These are phyloP conservation scores for Phoenoteleia sp. DNA, from an alignment of 2,888 invertebrate genomes.

Conservation along the genomic window DNA sequence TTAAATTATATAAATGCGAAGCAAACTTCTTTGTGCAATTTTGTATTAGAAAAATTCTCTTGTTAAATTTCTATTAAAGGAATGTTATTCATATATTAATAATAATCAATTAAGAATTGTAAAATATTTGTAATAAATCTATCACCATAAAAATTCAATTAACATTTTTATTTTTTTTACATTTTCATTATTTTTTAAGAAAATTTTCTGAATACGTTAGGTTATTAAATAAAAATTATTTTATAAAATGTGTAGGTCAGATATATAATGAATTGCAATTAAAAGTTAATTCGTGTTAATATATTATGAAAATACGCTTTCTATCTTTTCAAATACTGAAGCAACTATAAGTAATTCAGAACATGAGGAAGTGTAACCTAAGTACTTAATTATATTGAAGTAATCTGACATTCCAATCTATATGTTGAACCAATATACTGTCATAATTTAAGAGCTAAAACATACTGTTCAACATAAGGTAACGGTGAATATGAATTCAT, in stretches of 20 bases:
- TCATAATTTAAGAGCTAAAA: constrained; percentile 32
- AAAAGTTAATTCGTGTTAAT: constrained; percentile 5
- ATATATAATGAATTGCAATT: neutral
- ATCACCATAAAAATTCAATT: too few species aligned
- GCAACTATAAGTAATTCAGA: constrained; percentile 23
- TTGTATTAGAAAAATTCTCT: too few species aligned
- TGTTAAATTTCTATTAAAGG: too few species aligned
- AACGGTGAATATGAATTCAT: constrained; percentile 5
- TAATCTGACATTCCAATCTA: constrained; percentile 46
- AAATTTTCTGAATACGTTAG: too few species aligned
- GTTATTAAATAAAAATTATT: constrained; percentile 1
- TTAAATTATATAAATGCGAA: too few species aligned
- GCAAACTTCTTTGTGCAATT: too few species aligned
- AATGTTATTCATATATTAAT: too few species aligned
- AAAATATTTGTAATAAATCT: too few species aligned
- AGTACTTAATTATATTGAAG: constrained; percentile 45
- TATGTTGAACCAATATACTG: constrained; percentile 38
- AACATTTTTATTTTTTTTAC: too few species aligned
- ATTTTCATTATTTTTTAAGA: too few species aligned
- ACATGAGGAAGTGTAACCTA: constrained; percentile 37
- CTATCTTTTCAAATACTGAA: constrained; percentile 22
- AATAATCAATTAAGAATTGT: too few species aligned
- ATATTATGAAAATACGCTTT: constrained; percentile 27
- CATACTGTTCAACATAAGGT: constrained; percentile 20
- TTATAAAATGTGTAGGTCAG: neutral